Conservation (phyloP, 2,797 vertebrate genomes). For the Poecilia gillii region DNA sequence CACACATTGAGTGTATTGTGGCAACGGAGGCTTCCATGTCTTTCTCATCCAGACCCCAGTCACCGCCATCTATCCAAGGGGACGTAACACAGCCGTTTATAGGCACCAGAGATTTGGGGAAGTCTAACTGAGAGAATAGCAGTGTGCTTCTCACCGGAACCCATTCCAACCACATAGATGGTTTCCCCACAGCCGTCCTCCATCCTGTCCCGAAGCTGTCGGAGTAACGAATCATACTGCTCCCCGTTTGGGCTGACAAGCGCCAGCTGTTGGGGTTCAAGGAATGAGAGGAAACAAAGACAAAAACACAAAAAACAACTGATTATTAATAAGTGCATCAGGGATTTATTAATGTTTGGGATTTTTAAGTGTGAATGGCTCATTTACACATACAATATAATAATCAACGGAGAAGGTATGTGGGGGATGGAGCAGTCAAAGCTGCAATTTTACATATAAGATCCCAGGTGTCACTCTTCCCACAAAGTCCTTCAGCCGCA, state of each 20-base stretch:
- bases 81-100: conserved; percentile 3
- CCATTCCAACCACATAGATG: conserved; percentile 97
- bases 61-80: conserved; percentile 87
- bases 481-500: conserved; percentile 34
- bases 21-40: conserved; percentile 97
- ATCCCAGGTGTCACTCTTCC: conserved; percentile 56
- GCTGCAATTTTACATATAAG: conserved; percentile 4
- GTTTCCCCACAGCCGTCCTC: conserved; percentile 98
- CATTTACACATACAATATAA: neutral
- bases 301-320: neutral
- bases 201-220: conserved; percentile 94
- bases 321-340: neutral
- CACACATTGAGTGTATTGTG: conserved; percentile 93
- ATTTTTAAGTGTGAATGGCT: conserved; percentile 5
- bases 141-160: conserved; percentile 88
- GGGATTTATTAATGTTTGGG: conserved; percentile 10
- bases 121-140: neutral
- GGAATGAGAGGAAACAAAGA: conserved; percentile 5
- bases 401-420: neutral
- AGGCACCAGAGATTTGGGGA: neutral
- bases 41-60: conserved; percentile 92
- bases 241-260: conserved; percentile 96
- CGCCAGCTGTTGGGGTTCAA: conserved; percentile 82
- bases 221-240: conserved; percentile 95
- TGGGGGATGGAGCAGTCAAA: neutral